Conservation (phyloP, 2,797 vertebrate genomes). For the Fringilla coelebs region DNA sequence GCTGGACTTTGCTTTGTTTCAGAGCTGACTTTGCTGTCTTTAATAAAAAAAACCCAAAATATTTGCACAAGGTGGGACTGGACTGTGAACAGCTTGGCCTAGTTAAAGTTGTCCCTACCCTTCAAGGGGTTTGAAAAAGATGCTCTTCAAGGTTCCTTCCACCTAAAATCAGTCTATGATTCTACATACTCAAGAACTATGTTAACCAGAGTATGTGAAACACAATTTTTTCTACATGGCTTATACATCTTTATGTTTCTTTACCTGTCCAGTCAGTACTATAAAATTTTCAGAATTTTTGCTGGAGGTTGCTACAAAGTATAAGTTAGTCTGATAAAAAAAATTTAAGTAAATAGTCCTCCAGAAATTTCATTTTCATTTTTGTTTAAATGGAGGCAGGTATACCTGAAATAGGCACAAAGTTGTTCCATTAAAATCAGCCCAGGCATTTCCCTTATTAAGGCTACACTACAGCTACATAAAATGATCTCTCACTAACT, state of each 20-base stretch:
- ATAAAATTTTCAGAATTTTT: neutral
- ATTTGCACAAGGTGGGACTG: neutral
- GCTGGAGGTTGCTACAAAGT: neutral
- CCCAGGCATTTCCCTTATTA: neutral
- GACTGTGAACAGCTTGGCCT: neutral
- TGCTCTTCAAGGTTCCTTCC: neutral
- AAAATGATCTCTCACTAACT: neutral
- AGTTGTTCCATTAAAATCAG: neutral
- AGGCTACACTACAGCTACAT: neutral
- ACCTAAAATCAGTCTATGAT: neutral
- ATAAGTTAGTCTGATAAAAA: neutral
- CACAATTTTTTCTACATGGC: neutral
- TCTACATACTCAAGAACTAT: neutral
- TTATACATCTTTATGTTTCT: neutral
- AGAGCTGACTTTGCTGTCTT: neutral
- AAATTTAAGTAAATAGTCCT: neutral
- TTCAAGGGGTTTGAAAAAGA: neutral
- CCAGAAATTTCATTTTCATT: neutral
- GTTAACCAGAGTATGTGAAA: neutral
- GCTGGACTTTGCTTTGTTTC: neutral
- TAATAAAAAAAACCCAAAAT: neutral
- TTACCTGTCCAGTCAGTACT: neutral
- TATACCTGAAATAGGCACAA: neutral
- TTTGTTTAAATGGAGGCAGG: neutral
- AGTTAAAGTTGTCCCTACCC: neutral